Evolutionary conservation across 1,140 invertebrate species (phyloP), one percentile per base, ranked within the genome.

Genomic region (Meloidogyne chitwoodi): DNA sequence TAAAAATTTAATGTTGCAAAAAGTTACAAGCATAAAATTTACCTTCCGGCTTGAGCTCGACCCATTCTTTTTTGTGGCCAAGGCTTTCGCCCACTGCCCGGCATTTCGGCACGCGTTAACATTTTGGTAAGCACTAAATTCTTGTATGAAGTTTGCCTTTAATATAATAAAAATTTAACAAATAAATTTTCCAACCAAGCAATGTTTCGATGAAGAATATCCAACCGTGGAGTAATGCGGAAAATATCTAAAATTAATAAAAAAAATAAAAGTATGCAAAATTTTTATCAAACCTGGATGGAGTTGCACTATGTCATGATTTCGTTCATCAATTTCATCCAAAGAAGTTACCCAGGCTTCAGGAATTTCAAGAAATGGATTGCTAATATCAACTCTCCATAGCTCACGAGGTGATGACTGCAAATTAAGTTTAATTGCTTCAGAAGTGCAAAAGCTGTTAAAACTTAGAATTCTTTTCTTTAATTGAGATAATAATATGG

Each of bases 301-400:
- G 22, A 99, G 88, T 83, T 93, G 91, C 12, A 96, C 89, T 0
- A 98, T 87, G 0, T 93, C 93, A 1, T 94, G 83, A 87, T 94
- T 94, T 79, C 92, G 90, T 82, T 93, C 92, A 79, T 92, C 90
- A 12, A 92, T 85, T 0, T 92, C 91, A 84, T 93, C 91, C 22
- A 97, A 88, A 87, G 93, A 95, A 88, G 96, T 94, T 14, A 98
- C 89, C 95, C 95, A 98, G 27, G 92, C 93, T 89, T 97, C 74
- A 61, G 81, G 81, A 5, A 81, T 79, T 34, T 62, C 64, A 31
- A 64, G 69, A 64, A 81, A 82, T 3, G 75, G 82, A 73, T 82
- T 84, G 44, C 73, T 48, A 11, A 34, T 44, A 56, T 81, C 81
- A n/a, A 80, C 5, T 38, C 81, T 14, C 68, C 83, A 81, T 5